Conservation (phyloP, 2,888 invertebrate genomes). For the Endotricha flammealis region DNA sequence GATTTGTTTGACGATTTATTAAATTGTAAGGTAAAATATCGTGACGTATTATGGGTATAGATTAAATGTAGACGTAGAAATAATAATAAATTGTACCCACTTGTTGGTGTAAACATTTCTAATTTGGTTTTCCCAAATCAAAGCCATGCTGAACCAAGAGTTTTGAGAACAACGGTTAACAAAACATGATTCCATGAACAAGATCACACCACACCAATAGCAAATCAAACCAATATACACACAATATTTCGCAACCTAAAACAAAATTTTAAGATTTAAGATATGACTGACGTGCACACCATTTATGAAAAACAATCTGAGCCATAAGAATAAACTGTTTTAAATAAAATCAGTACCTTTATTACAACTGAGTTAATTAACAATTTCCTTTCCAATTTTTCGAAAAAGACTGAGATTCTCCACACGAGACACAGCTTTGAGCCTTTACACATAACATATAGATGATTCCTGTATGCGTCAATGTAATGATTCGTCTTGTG, state of each 20-base stretch:
- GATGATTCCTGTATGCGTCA: slow-evolving; percentile 57
- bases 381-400: slow-evolving; percentile 57
- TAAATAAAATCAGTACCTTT: too few species aligned
- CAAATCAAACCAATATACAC: slow-evolving; percentile 61
- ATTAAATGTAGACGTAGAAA: not conserved
- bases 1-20: too few species aligned
- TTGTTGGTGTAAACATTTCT: slow-evolving; percentile 28
- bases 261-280: slow-evolving; percentile 15
- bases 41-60: too few species aligned
- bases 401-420: slow-evolving; percentile 66
- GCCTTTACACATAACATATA: slow-evolving; percentile 72
- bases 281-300: too few species aligned
- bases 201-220: slow-evolving; percentile 73
- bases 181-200: slow-evolving; percentile 74
- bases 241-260: slow-evolving; percentile 63
- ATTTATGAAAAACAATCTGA: too few species aligned
- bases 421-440: slow-evolving; percentile 72
- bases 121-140: slow-evolving; percentile 40
- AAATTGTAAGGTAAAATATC: too few species aligned
- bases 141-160: slow-evolving; percentile 67
- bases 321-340: not conserved
- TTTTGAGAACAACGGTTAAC: slow-evolving; percentile 61
- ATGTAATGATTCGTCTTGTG: slow-evolving; percentile 48
- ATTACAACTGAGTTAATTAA: slow-evolving; percentile 55
- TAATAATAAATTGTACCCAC: slow-evolving; percentile 27